Conservation (phyloP, 2,113 vertebrate genomes). For the Cinclus cinclus region DNA sequence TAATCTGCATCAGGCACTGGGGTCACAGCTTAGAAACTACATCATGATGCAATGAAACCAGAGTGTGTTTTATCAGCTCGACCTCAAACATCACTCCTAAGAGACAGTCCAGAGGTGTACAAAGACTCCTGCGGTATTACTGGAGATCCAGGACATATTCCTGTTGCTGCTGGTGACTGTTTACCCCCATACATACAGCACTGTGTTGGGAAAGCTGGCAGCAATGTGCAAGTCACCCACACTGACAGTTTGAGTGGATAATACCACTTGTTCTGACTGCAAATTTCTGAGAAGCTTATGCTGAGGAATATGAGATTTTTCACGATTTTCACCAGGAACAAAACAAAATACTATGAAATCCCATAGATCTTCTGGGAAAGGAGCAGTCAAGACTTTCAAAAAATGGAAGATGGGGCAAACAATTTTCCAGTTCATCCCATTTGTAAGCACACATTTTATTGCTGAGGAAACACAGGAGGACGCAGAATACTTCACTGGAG, state of each 20-base stretch:
- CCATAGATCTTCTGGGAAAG: not conserved
- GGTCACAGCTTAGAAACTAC: not conserved
- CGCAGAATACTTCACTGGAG: not conserved
- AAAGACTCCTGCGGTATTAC: not conserved
- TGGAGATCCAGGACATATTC: not conserved
- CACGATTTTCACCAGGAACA: not conserved
- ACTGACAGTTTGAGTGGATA: not conserved
- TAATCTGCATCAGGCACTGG: not conserved
- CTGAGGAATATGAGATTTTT: not conserved
- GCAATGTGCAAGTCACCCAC: not conserved
- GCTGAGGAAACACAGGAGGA: not conserved
- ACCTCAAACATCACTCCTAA: not conserved
- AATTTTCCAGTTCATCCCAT: not conserved
- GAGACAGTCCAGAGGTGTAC: not conserved
- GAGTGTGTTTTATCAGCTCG: not conserved
- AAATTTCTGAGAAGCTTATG: not conserved
- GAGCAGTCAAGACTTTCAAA: not conserved
- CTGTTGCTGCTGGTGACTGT: not conserved
- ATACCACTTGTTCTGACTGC: not conserved
- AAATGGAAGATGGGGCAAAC: not conserved
- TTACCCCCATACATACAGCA: not conserved
- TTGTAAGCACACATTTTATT: not conserved
- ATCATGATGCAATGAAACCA: not conserved
- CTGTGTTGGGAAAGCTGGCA: not conserved
- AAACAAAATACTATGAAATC: not conserved